Percentiles rank a stretch among this genome's conserved stretches.
Evolutionary conservation across 2,888 invertebrate species (phyloP).

Genomic region (Drosophila phalerata): DNA sequence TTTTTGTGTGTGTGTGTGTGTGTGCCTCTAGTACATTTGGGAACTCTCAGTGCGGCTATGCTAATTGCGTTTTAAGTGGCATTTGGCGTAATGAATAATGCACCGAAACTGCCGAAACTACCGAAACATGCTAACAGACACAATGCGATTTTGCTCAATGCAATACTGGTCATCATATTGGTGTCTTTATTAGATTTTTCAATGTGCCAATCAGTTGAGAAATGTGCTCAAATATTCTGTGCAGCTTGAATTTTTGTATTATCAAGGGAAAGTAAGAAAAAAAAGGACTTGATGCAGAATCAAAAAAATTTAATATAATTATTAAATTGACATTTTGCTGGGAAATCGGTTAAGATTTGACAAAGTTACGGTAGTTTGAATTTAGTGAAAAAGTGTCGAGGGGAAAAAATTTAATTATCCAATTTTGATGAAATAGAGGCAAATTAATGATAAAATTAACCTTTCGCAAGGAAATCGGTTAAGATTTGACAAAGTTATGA

Average conservation of each 20-base stretch:
- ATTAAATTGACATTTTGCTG: too few species aligned
- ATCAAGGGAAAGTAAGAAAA: too few species aligned
- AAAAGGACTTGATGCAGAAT: too few species aligned
- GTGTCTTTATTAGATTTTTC: conserved; percentile 14
- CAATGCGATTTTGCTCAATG: conserved; percentile 16
- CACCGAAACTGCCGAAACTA: conserved; percentile 28
- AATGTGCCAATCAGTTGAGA: conserved; percentile 5
- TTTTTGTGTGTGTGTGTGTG: neutral
- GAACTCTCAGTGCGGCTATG: conserved; percentile 29
- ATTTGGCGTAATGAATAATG: conserved; percentile 54
- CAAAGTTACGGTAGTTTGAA: too few species aligned
- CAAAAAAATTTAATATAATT: too few species aligned
- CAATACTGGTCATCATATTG: conserved; percentile 2
- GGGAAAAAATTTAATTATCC: too few species aligned
- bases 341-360: too few species aligned
- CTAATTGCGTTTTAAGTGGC: conserved; percentile 64
- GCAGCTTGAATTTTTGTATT: neutral
- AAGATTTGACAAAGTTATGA: too few species aligned
- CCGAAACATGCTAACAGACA: conserved; percentile 21
- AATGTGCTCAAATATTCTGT: neutral
- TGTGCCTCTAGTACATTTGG: neutral
- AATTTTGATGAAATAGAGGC: too few species aligned
- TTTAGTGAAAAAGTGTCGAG: too few species aligned
- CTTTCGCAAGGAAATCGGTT: too few species aligned
- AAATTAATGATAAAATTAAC: too few species aligned